Base-by-base conservation (phyloP, 2,797 vertebrate species). In the Galago senegalensis region DNA sequence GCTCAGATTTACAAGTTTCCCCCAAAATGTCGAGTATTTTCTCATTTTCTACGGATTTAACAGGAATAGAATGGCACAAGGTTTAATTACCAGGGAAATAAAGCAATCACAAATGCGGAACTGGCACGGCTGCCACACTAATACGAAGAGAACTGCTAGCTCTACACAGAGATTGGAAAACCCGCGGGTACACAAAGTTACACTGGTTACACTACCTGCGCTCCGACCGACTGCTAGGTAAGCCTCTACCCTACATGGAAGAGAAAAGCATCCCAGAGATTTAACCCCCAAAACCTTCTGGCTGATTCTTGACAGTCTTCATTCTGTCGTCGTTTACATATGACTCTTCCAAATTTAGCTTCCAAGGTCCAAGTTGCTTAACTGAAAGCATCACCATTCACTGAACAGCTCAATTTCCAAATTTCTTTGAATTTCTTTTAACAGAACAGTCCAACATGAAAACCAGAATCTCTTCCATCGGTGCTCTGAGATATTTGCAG, bases 11-110 rank as follows among this genome's bases (percentile, higher is more conserved):
- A 99, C 99, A 99, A 99, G 99, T 99, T 99, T 99, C 98, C 98
- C 99, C 98, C 98, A 98, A 98, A 98, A 98, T 98, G 98, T 98
- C 99, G 99, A 99, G 99, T 99, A 99, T 99, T 99, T 99, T 99
- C 99, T 99, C 99, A 99, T 99, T 99, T 99, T 99, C 99, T 99
- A 99, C 99, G 99, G 99, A 99, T 99, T 99, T 99, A 99, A 99
- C 99, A 99, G 99, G 99, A 99, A 99, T 99, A 99, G 99, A 99
- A 99, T 99, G 99, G 99, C 99, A 99, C 98, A 99, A 98, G 98
- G 99, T 99, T 99, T 99, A 99, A 99, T 99, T 98, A 99, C 99
- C 99, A 99, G 99, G 99, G 99, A 99, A 99, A 99, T 99, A 99
- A 99, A 99, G 99, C 99, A 99, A 99, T 99, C 99, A 99, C 99